A percentile compares a stretch with the other conserved stretches of the same genome.
phyloP scores from a whole-genome alignment of 1,140 invertebrate genomes.

The Phymorhynchus buccinoides region DNA sequence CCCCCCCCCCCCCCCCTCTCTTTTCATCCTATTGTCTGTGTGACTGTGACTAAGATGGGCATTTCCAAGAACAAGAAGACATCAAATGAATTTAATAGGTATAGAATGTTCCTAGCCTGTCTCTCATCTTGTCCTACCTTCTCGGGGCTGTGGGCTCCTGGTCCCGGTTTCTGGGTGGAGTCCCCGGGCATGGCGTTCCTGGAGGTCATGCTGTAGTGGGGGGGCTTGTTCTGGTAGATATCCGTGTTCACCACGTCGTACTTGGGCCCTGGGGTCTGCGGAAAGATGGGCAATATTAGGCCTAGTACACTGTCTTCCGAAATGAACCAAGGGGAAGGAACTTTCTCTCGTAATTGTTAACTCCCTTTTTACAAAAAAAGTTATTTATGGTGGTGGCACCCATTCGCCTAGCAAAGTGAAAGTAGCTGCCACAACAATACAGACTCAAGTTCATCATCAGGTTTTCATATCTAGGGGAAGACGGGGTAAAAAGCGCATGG shows the following conservation, averaged over 20 bases:
- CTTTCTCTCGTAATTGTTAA: too few relatives aligned
- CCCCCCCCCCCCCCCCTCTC: neutral
- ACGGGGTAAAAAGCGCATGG: too few relatives aligned
- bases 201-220: conserved; percentile 88
- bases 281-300: neutral
- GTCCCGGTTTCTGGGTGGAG: conserved; percentile 86
- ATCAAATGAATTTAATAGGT: neutral
- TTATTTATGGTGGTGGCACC: too few relatives aligned
- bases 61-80: too few relatives aligned
- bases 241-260: conserved; percentile 76
- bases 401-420: too few relatives aligned
- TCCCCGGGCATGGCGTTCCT: conserved; percentile 84
- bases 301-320: too few relatives aligned
- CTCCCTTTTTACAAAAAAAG: too few relatives aligned
- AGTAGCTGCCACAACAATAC: too few relatives aligned
- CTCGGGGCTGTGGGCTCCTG: conserved; percentile 92
- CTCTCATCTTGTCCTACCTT: conserved; percentile 85
- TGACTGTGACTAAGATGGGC: neutral
- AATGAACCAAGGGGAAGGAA: too few relatives aligned
- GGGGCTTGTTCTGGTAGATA: conserved; percentile 80
- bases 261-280: conserved; percentile 74
- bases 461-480: too few relatives aligned
- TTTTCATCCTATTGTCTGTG: too few relatives aligned
- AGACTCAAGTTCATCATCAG: too few relatives aligned
- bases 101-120: neutral